Base-by-base conservation (phyloP, 2,888 invertebrate genomes). In the Lasioglossum vierecki region DNA sequence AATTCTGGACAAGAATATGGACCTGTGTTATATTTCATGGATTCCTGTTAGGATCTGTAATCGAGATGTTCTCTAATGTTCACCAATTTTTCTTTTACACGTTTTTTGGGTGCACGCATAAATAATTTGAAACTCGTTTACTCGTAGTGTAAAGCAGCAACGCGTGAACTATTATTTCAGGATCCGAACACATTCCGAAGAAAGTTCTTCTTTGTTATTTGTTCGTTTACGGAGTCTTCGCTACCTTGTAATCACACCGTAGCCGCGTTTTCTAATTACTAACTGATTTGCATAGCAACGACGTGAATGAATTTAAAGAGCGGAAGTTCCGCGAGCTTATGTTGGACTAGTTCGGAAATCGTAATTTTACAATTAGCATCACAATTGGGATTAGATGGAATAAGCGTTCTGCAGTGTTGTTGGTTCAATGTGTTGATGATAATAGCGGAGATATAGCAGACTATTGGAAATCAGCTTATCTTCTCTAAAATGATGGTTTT, bases 291-390 rank as follows among this genome's bases (percentile, higher is more conserved):
- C 63, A 63, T 63, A 30, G 30, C 63, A 63, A 26, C 63, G 63
- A 30, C 6, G 63, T 6, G 63, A 63, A 63, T 63, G 63, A 63
- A 63, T 63, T 63, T 63, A 63, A 63, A 63, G 30, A 63, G 30
- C 63, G 63, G 30, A 63, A 63, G 63, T 63, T 63, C 26, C 63
- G 63, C 63, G 63, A 63, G 63, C 63, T 63, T 30, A 30, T 30
- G 63, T 2, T 0, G 63, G 63, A 30, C 30, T 63, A 30, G 15
- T 63, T 30, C 11, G 63, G n/a, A 30, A 63, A 63, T 63, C 63
- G 63, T 63, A 63, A 63, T 63, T 63, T 15, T 30, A 63, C 63
- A 63, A 63, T 63, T 63, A 63, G n/a, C 30, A 26, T 63, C 6
- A 15, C 15, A 63, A 63, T 30, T 63, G 63, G 26, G 15, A 63